Evolutionary conservation across 2,113 vertebrate genomes (phyloP), one percentile per base, ranked within the genome.

Genomic region (Phaetusa simplex): DNA sequence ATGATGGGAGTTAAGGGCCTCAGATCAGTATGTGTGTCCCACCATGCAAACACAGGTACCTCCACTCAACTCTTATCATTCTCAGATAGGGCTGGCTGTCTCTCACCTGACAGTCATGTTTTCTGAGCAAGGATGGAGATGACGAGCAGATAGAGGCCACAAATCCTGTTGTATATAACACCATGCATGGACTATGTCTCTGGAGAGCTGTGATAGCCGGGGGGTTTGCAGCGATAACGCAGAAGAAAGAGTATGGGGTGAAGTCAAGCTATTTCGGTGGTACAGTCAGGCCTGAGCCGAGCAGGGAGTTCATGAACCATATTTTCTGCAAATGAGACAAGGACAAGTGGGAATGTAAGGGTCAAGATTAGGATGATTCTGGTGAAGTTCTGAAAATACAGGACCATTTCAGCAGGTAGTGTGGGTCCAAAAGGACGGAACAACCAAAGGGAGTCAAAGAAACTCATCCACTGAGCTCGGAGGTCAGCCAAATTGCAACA

Each of bases 21-120:
- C 65, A 29, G 55, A 27, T 58, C 53, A 32, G 21, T 19, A 45
- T 24, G 11, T 4, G 29, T 43, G n/a, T 12, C 17, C 19, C 24
- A 58, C 36, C 27, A 21, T 12, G 34, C 21, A 79, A 81, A 20
- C 42, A 43, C 5, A 70, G 34, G 9, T 38, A 23, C 34, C 40
- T 45, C 40, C 42, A 21, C 19, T 47, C 50, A 38, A 0, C 24
- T 52, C 14, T 6, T 42, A 21, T 14, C n/a, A 16, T 69, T 45
- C 17, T 56, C 13, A 23, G 42, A 5, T 2, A 26, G 17, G 24
- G 3, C 9, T 4, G 2, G 14, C 6, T 58, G 15, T 64, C 4
- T 26, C 34, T 67, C 38, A 32, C 38, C 65, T 84, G 12, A 12
- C 10, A 32, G 14, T 32, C 6, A 3, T 12, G 5, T 72, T 59